A percentile compares a stretch with the other conserved stretches of the same genome.
These are phyloP conservation scores for Coelopa pilipes DNA, from an alignment of 2,888 invertebrate genomes.

Conservation along the genomic window DNA sequence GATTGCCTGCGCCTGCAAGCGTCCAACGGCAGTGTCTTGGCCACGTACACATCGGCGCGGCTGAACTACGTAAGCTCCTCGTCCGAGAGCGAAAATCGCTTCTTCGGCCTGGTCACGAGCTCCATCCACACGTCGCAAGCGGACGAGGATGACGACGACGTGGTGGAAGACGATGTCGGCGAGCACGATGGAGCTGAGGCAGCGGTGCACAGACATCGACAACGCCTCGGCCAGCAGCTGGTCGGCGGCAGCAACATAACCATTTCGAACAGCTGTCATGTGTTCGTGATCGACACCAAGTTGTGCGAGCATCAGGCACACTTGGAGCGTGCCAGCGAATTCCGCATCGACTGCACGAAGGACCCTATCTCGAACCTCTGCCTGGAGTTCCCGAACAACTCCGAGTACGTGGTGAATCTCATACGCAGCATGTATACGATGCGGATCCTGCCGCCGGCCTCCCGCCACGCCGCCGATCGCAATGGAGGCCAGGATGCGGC, in stretches of 20 bases:
- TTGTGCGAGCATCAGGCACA: constrained; percentile 85
- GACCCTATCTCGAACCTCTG: constrained; percentile 83
- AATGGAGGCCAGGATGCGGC: constrained; percentile 47
- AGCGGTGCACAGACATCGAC: constrained; percentile 39
- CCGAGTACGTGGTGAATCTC: constrained; percentile 79
- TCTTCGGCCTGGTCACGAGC: constrained; percentile 92
- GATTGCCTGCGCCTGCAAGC: constrained; percentile 84
- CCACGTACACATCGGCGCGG: constrained; percentile 86
- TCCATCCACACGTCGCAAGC: constrained; percentile 71
- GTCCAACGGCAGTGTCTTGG: constrained; percentile 80
- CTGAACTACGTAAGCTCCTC: constrained; percentile 91
- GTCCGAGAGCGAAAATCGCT: constrained; percentile 89
- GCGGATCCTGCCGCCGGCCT: constrained; percentile 66
- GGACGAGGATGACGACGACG: constrained; percentile 58
- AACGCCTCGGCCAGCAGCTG: constrained; percentile 72
- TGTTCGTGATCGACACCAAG: constrained; percentile 92
- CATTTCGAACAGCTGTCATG: constrained; percentile 91
- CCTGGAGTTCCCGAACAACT: constrained; percentile 89
- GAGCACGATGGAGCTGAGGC: constrained; percentile 19
- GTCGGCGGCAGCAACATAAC: constrained; percentile 62
- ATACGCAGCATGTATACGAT: constrained; percentile 80
- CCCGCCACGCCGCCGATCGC: constrained; percentile 50
- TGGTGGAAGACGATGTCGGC: constrained; percentile 18
- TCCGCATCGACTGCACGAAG: constrained; percentile 85
- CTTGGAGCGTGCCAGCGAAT: constrained; percentile 80